A percentile compares a stretch with the other conserved stretches of the same genome.
phyloP scores from a whole-genome alignment of 2,888 invertebrate genomes.

The Diabrotica balteata region DNA sequence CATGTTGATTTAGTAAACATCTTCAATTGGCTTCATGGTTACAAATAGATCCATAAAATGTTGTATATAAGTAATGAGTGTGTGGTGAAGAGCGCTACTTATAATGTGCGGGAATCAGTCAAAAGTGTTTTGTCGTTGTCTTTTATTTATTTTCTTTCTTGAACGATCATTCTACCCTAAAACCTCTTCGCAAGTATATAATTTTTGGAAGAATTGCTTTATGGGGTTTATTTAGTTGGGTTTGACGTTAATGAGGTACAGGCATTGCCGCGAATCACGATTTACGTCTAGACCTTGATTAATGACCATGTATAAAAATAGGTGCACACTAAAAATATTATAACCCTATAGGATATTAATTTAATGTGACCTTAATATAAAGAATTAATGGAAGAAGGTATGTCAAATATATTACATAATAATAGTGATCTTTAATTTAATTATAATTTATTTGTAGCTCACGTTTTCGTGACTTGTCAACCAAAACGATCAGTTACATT shows the following conservation, averaged over 20 bases:
- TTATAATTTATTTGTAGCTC: too few relatives aligned
- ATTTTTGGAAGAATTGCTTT: slow-evolving; percentile 3
- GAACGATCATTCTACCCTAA: not conserved
- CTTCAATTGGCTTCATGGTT: not conserved
- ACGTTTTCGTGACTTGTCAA: too few relatives aligned
- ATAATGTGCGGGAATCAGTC: not conserved
- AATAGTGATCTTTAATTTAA: too few relatives aligned
- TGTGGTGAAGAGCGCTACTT: not conserved
- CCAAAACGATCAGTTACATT: too few relatives aligned
- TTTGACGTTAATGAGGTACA: slow-evolving; percentile 10
- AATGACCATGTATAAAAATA: not conserved
- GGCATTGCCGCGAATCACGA: slow-evolving; percentile 1
- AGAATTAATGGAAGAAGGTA: too few relatives aligned
- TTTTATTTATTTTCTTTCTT: not conserved
- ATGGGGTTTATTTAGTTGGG: slow-evolving; percentile 5
- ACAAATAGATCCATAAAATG: not conserved
- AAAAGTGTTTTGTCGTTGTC: not conserved
- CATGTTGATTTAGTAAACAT: not conserved
- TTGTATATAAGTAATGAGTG: not conserved
- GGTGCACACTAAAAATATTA: not conserved
- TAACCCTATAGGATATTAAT: too few relatives aligned
- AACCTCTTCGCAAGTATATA: not conserved
- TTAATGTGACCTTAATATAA: too few relatives aligned
- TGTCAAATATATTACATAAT: too few relatives aligned
- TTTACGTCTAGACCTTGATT: not conserved